Evolutionary conservation across 2,113 vertebrate genomes (phyloP), one percentile per base, ranked within the genome.

Genomic region (Pachycephala philippinensis): DNA sequence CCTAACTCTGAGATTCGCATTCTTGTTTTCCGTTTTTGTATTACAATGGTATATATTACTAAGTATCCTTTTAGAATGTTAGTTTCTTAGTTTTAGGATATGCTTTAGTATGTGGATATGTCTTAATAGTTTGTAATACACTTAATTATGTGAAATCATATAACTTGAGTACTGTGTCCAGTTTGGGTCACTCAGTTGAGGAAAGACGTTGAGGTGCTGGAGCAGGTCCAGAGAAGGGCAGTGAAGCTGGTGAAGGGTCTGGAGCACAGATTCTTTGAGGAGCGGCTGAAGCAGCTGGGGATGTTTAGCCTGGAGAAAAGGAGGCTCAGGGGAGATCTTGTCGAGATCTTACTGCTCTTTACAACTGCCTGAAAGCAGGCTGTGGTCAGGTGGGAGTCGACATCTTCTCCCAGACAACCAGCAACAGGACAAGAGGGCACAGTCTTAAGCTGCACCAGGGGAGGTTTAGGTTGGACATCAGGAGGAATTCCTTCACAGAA

Each of bases 171-270:
- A 12, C 33, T 45, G 16, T 40, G 13, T 60, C 11, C 39, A 45
- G 9, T 59, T 60, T 45, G n/a, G 45, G 17, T 17, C 24, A 3
- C n/a, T 13, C 20, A 60, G 0, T 60, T 68, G 13, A 35, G 45
- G 30, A 75, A n/a, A 24, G n/a, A n/a, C 0, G 0, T 10, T n/a
- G 61, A 60, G 28, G 17, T 42, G 5, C 21, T 57, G 20, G 50
- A 37, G 35, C 0, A 0, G 22, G 26, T 37, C 50, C 27, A 57
- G 31, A 64, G 57, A 64, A 64, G 16, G 40, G 7, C n/a, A 56
- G 0, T 15, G 26, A 26, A 63, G 26, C 42, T 27, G 17, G 1
- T 56, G 21, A 49, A 28, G 30, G 7, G 21, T 71, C 57, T 71
- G 16, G 11, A 57, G 42, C 31, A 31, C 57, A 60, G 5, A 18